These are phyloP conservation scores for Onychorhynchus coronatus DNA, from an alignment of 2,113 vertebrate species.

Conservation along the genomic window DNA sequence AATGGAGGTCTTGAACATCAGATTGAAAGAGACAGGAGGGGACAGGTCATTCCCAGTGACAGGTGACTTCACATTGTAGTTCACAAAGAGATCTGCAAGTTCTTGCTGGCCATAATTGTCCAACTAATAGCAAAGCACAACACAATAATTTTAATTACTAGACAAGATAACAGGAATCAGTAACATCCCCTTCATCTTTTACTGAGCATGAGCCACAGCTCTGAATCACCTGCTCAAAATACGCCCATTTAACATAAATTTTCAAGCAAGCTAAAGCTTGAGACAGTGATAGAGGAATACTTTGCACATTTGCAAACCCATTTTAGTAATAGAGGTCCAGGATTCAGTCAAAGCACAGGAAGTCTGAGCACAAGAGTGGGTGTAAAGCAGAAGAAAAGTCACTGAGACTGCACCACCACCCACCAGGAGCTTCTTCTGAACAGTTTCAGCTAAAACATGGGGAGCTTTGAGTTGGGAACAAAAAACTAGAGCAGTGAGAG, in stretches of 20 bases:
- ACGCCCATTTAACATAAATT: neutral
- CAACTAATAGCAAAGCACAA: slow-evolving; percentile 75
- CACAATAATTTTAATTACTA: neutral
- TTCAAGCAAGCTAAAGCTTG: neutral
- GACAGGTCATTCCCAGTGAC: slow-evolving; percentile 92
- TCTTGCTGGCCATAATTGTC: slow-evolving; percentile 94
- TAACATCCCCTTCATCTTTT: neutral
- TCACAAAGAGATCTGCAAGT: slow-evolving; percentile 90
- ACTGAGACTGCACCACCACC: neutral
- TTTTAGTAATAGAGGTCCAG: neutral
- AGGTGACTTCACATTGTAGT: slow-evolving; percentile 94
- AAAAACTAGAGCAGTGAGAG: neutral
- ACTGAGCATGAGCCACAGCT: neutral
- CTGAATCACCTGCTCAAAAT: neutral
- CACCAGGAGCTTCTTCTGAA: slow-evolving; percentile 6
- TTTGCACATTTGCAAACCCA: neutral
- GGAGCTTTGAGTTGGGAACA: neutral
- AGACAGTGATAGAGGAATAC: neutral
- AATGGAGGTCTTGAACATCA: slow-evolving; percentile 99
- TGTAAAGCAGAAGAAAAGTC: neutral
- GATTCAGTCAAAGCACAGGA: neutral
- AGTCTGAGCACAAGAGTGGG: neutral
- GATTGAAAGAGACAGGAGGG: slow-evolving; percentile 92
- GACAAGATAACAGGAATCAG: neutral
- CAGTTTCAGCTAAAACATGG: neutral